Evolutionary conservation across 1,140 invertebrate genomes (phyloP), one percentile per base, ranked within the genome.

Genomic region (Heliconius hermathena): DNA sequence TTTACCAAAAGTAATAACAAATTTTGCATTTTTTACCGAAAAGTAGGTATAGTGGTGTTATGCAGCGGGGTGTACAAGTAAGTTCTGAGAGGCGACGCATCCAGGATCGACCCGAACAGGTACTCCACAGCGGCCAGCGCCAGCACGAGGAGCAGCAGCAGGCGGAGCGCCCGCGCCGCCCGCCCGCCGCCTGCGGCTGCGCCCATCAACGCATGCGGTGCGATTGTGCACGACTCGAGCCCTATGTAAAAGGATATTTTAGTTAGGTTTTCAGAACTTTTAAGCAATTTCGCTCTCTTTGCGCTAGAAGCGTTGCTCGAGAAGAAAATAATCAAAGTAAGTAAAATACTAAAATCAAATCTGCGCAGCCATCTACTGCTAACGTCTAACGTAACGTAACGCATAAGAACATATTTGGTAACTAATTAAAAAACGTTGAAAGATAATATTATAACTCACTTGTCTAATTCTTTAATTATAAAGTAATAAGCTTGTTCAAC

Each of bases 171-270:
- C 81, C 91, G 91, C 88, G 89, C 86, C 85, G 89, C 88, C 87
- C 91, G 87, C 86, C 91, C 89, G 82, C 88, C 90, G 88, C 90
- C 87, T 66, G 82, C 80, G 82, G 81, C 87, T 73, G 85, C 87
- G 87, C 91, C 92, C 90, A 94, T 93, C 87, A 94, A 93, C 90
- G 88, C 92, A 93, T 92, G 83, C 83, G 87, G 76, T 82, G 81
- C 72, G 60, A 81, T 77, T 81, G 77, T 80, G 71, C 82, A 52
- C 76, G 71, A 83, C 75, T 83, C 81, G 76, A 85, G 71, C 78
- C 76, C 88, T 87, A 74, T 29, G 1, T 3, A 22, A 57, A 9
- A 26, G 22, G 57, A 60, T 26, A 60, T 26, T 60, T 57, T 57
- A 57, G 29, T 29, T 29, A 29, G 29, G 29, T 29, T 29, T 29